Evolutionary conservation across 2,888 invertebrate genomes (phyloP).

Genomic region (Agapostemon virescens): DNA sequence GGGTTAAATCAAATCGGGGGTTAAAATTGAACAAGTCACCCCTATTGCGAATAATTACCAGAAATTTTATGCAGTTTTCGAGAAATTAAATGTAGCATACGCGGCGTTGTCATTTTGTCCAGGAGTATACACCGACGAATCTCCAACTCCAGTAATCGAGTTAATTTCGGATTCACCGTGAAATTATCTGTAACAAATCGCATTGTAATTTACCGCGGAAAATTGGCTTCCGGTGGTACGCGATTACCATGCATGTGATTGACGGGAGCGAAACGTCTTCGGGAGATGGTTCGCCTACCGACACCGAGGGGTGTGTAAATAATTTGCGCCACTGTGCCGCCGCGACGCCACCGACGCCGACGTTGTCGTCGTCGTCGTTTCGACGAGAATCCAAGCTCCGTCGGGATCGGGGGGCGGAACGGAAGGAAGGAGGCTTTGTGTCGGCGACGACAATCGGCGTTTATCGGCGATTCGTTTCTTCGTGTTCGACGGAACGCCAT

Average conservation of each 20-base stretch:
- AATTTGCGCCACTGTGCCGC: constrained; percentile 43
- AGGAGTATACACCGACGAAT: background rate
- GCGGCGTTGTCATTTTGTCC: background rate
- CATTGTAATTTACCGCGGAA: constrained; percentile 40
- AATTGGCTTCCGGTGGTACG: constrained; percentile 30
- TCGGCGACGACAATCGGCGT: constrained; percentile 49
- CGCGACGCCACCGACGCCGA: background rate
- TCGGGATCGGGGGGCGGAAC: background rate
- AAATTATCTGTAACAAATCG: constrained; percentile 57
- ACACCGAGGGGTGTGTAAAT: constrained; percentile 54
- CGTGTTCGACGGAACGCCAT: constrained; percentile 54
- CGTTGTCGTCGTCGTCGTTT: background rate
- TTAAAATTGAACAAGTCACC: no score
- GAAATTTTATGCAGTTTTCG: no score
- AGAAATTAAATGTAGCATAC: no score
- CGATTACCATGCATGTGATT: constrained; percentile 55
- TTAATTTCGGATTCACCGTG: constrained; percentile 52
- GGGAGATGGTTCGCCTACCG: constrained; percentile 33
- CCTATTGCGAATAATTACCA: no score
- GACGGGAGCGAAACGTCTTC: constrained; percentile 52
- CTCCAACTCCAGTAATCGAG: constrained; percentile 29
- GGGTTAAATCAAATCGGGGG: no score
- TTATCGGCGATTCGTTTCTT: constrained; percentile 61
- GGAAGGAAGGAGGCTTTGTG: constrained; percentile 47
- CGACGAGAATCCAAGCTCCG: constrained; percentile 14